Conservation (phyloP, 2,888 invertebrate genomes). For the Marronus borbonicus region DNA sequence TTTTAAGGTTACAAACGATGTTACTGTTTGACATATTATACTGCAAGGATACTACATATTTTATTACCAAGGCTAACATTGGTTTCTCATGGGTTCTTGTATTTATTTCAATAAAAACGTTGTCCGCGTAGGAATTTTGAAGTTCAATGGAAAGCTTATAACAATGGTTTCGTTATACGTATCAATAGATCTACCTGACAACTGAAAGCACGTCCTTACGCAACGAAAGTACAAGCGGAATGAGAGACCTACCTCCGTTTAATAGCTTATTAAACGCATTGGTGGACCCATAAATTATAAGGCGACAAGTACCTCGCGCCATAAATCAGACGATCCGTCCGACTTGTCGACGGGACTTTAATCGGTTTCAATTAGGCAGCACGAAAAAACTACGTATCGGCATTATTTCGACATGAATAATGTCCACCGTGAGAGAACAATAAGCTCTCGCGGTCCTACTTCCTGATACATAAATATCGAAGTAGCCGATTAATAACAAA, state of each 20-base stretch:
- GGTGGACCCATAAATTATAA: slow-evolving; percentile 25
- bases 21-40: too few relatives aligned
- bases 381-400: slow-evolving; percentile 23
- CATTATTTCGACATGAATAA: slow-evolving; percentile 37
- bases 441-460: slow-evolving; percentile 24
- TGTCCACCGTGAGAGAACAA: slow-evolving; percentile 32
- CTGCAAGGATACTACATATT: too few relatives aligned
- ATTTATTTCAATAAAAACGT: too few relatives aligned
- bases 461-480: slow-evolving; percentile 31
- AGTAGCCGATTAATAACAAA: slow-evolving; percentile 25
- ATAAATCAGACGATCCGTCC: slow-evolving; percentile 37
- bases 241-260: background rate
- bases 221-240: slow-evolving; percentile 1
- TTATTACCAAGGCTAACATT: too few relatives aligned
- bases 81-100: too few relatives aligned
- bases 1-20: too few relatives aligned
- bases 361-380: slow-evolving; percentile 43
- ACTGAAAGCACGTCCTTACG: too few relatives aligned
- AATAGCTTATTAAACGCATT: slow-evolving; percentile 25
- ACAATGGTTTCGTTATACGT: too few relatives aligned
- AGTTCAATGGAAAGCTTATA: too few relatives aligned
- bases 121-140: too few relatives aligned
- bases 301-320: slow-evolving; percentile 16
- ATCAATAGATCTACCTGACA: too few relatives aligned
- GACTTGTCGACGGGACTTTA: slow-evolving; percentile 21